Evolutionary conservation across 2,797 vertebrate genomes (phyloP).

Genomic region (Enteromius anoplus): DNA sequence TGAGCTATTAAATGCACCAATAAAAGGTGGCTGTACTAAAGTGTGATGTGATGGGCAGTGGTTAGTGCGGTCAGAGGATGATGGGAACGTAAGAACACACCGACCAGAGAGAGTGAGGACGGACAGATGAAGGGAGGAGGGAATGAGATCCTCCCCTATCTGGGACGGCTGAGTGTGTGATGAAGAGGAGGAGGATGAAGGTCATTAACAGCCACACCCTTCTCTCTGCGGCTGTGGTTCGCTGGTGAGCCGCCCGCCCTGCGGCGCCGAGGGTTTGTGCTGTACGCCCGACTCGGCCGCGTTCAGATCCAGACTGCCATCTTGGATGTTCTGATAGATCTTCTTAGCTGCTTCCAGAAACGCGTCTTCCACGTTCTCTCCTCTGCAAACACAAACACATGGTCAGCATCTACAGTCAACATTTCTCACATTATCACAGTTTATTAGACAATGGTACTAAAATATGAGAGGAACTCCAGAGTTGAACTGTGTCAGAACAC

Average conservation of each 20-base stretch:
- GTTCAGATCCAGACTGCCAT: slow-evolving; percentile 90
- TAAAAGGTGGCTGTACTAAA: slow-evolving; percentile 53
- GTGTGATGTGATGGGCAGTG: slow-evolving; percentile 28
- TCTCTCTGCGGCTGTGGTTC: slow-evolving; percentile 98
- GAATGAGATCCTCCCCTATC: slow-evolving; percentile 62
- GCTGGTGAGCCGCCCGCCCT: slow-evolving; percentile 95
- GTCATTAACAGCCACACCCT: slow-evolving; percentile 99
- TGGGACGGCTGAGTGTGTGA: slow-evolving; percentile 46
- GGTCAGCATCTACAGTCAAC: neutral
- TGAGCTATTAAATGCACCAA: slow-evolving; percentile 70
- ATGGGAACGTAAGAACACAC: slow-evolving; percentile 20
- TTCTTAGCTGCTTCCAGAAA: slow-evolving; percentile 93
- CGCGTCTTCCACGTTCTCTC: slow-evolving; percentile 90
- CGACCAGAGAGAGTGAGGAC: slow-evolving; percentile 22
- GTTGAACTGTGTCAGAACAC: too few species aligned
- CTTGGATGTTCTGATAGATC: slow-evolving; percentile 93
- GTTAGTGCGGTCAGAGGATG: slow-evolving; percentile 22
- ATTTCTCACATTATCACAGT: too few species aligned
- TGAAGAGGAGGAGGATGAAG: slow-evolving; percentile 27
- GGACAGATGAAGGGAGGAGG: slow-evolving; percentile 8
- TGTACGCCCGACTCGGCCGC: slow-evolving; percentile 95
- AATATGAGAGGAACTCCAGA: too few species aligned
- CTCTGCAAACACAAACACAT: slow-evolving; percentile 68
- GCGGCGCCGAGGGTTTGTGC: slow-evolving; percentile 97
- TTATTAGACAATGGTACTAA: too few species aligned